A percentile compares a stretch with the other conserved stretches of the same genome.
Conservation (phyloP, 2,888 invertebrate species). For the Lasioglossum oenotherae region DNA sequence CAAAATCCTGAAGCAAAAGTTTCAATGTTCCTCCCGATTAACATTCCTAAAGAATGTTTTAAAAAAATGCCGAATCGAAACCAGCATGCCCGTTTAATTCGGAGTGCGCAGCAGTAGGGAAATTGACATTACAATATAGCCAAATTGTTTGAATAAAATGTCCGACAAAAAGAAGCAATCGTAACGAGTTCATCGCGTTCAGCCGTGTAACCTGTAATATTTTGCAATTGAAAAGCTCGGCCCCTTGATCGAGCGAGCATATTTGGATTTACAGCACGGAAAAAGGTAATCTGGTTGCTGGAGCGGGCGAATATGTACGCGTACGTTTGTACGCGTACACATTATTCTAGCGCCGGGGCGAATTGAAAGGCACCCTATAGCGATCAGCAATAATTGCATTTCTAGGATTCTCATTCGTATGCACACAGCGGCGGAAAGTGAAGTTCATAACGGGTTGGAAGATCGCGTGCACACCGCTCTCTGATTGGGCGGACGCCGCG, state of each 20-base stretch:
- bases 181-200: not conserved
- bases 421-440: conserved; percentile 38
- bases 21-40: not conserved
- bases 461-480: conserved; percentile 12
- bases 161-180: not conserved
- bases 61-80: not conserved
- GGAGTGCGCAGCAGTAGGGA: not conserved
- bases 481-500: conserved; percentile 29
- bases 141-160: not conserved
- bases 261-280: conserved; percentile 29
- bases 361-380: conserved; percentile 43
- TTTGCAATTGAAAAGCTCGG: not conserved
- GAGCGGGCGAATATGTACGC: not conserved
- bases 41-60: not conserved
- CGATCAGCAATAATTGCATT: conserved; percentile 65
- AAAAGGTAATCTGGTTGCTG: conserved; percentile 42
- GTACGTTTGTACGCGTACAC: not conserved
- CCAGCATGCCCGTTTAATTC: not conserved
- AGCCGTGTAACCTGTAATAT: not conserved
- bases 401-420: conserved; percentile 64
- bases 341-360: conserved; percentile 21
- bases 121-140: not conserved
- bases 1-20: not conserved
- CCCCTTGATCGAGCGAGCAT: not conserved
- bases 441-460: conserved; percentile 51